Evolutionary conservation across 2,113 vertebrate species (phyloP).

Genomic region (Gymnocephalus cernua): DNA sequence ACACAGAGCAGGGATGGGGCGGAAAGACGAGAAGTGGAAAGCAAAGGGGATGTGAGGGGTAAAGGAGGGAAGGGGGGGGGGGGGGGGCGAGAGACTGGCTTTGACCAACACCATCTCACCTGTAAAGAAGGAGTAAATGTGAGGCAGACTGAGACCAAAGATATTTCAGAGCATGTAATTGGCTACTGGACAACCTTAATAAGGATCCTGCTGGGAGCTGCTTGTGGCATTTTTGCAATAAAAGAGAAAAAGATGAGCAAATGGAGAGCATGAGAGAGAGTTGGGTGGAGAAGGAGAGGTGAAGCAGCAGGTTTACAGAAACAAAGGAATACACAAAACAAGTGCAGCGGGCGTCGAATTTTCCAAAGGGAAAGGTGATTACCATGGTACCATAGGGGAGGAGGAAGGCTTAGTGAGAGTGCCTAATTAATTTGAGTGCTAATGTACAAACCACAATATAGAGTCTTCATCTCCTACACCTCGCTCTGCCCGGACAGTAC

Average conservation of each 20-base stretch:
- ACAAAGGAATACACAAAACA: slow-evolving; percentile 37
- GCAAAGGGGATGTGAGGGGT: not conserved
- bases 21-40: not conserved
- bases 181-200: not conserved
- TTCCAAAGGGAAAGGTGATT: slow-evolving; percentile 62
- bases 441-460: slow-evolving; percentile 28
- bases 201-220: not conserved
- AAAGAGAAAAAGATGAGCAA: slow-evolving; percentile 1
- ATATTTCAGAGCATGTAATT: slow-evolving; percentile 4
- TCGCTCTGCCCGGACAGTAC: not conserved
- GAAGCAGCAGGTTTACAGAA: slow-evolving; percentile 40
- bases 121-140: not conserved
- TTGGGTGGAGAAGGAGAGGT: slow-evolving; percentile 28
- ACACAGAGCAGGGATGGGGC: slow-evolving; percentile 9
- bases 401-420: slow-evolving; percentile 44
- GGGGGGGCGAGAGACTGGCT: not conserved
- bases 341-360: slow-evolving; percentile 38
- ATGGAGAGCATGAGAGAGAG: slow-evolving; percentile 37
- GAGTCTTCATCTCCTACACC: slow-evolving; percentile 35
- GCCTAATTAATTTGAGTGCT: slow-evolving; percentile 63
- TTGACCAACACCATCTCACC: slow-evolving; percentile 7
- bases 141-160: not conserved
- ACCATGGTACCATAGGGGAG: not conserved
- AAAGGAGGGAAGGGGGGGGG: slow-evolving; percentile 8
- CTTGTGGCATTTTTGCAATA: not conserved